Conservation (phyloP, 2,888 invertebrate genomes). For the Eupeodes latifasciatus region DNA sequence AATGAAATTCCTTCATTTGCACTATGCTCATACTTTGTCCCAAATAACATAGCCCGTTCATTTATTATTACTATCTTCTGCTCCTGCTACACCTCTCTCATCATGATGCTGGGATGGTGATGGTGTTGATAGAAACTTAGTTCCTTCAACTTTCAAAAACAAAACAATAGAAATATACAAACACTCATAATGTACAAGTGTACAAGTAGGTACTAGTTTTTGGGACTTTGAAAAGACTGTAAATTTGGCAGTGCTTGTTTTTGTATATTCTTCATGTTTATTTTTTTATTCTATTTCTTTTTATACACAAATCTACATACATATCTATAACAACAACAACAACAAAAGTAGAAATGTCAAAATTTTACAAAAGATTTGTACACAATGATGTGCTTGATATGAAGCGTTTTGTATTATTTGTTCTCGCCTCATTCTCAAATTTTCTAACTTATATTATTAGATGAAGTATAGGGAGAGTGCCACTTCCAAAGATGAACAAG, state of each 20-base stretch:
- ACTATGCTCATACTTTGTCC: not conserved
- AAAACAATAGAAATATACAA: constrained; percentile 16
- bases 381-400: constrained; percentile 47
- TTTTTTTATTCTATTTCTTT: not conserved
- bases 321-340: not conserved
- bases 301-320: not conserved
- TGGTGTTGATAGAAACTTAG: constrained; percentile 5
- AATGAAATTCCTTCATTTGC: constrained; percentile 29
- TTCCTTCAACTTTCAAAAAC: constrained; percentile 44
- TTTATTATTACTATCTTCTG: constrained; percentile 8
- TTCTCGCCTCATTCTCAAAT: constrained; percentile 32
- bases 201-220: constrained; percentile 43
- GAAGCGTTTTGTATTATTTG: constrained; percentile 54
- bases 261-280: not conserved
- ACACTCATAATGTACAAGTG: not conserved
- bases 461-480: constrained; percentile 22
- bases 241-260: constrained; percentile 48
- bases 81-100: not conserved
- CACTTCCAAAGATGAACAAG: constrained; percentile 48
- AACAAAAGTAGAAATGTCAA: constrained; percentile 36
- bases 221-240: constrained; percentile 21
- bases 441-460: constrained; percentile 33
- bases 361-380: constrained; percentile 34
- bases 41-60: constrained; percentile 29
- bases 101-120: not conserved